phyloP scores from a whole-genome alignment of 1,140 invertebrate genomes.

The Neodiprion virginianus region DNA sequence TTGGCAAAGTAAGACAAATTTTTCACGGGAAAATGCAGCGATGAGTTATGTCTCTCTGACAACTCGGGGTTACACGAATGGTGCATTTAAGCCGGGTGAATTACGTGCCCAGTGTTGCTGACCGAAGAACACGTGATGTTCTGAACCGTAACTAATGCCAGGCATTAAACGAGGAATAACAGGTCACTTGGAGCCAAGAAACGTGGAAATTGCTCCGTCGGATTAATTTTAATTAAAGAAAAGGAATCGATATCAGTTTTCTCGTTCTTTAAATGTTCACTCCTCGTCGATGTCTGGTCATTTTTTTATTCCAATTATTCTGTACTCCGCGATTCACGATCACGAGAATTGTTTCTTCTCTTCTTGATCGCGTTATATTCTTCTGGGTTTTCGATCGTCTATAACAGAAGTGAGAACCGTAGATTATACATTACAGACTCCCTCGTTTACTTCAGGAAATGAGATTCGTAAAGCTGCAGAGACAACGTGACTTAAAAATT shows the following conservation, averaged over 20 bases:
- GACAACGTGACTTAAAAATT: neutral
- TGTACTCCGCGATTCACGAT: neutral
- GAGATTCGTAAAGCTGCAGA: neutral
- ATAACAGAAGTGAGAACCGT: neutral
- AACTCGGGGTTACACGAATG: no score
- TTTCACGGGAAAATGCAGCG: neutral
- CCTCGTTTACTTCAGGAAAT: neutral
- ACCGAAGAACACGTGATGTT: neutral
- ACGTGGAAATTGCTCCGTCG: neutral
- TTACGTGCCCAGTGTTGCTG: neutral
- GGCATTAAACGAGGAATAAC: neutral
- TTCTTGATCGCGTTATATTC: neutral
- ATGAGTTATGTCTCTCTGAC: no score
- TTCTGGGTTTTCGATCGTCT: neutral
- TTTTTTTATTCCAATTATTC: no score
- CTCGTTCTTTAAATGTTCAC: no score
- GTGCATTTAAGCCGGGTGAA: no score
- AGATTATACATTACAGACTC: neutral
- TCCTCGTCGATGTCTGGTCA: no score
- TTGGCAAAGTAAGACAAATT: neutral
- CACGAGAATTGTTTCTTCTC: neutral
- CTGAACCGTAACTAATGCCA: neutral
- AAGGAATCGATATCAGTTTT: neutral
- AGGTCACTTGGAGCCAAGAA: neutral
- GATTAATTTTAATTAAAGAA: neutral